Conservation (phyloP, 2,113 vertebrate species). For the Rousettus leschenaultii region DNA sequence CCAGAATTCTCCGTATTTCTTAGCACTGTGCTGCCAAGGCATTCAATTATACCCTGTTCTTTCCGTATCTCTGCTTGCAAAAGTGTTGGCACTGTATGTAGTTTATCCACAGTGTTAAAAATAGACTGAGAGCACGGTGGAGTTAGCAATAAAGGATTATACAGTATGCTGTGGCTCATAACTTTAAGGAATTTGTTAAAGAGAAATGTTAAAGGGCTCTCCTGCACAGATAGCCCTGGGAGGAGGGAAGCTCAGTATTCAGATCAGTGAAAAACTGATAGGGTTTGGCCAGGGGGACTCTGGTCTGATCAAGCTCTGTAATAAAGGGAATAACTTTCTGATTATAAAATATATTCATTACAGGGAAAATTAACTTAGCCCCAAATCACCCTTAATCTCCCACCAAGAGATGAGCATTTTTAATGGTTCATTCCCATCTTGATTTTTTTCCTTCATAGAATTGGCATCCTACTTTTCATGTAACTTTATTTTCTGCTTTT, state of each 20-base stretch:
- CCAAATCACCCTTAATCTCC: not conserved
- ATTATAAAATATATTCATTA: constrained; percentile 12
- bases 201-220: not conserved
- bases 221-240: not conserved
- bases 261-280: not conserved
- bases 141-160: constrained; percentile 17
- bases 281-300: not conserved
- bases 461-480: not conserved
- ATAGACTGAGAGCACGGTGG: constrained; percentile 39
- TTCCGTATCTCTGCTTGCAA: constrained; percentile 49
- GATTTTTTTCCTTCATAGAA: not conserved
- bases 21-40: constrained; percentile 29
- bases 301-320: not conserved
- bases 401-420: not conserved
- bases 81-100: constrained; percentile 46
- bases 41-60: constrained; percentile 57
- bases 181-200: constrained; percentile 17
- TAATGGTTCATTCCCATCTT: not conserved
- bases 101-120: constrained; percentile 59
- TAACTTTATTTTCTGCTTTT: constrained; percentile 25
- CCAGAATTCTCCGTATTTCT: constrained; percentile 28
- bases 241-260: not conserved
- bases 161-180: not conserved
- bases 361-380: constrained; percentile 4
- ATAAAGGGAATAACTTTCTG: constrained; percentile 24